These are phyloP conservation scores for Lobophora halterata DNA, from an alignment of 2,888 invertebrate genomes.

Conservation along the genomic window DNA sequence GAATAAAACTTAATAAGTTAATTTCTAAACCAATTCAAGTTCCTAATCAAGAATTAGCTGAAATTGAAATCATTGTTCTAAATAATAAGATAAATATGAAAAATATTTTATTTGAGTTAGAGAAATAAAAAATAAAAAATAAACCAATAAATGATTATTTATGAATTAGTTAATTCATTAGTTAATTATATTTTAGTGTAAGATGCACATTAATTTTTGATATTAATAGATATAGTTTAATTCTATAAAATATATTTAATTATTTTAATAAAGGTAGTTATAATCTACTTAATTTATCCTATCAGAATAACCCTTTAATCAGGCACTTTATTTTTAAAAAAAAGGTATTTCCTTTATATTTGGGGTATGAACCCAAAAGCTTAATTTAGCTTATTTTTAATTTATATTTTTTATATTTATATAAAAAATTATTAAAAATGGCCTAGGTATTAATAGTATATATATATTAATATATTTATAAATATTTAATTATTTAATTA, in stretches of 20 bases:
- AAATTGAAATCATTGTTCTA: conserved; percentile 65
- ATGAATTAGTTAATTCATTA: too few species aligned
- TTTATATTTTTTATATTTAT: conserved; percentile 34
- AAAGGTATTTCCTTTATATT: conserved; percentile 69
- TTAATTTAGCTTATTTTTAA: conserved; percentile 79
- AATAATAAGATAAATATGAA: conserved; percentile 75
- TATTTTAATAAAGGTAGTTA: conserved; percentile 78
- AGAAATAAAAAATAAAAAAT: too few species aligned
- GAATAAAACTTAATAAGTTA: conserved; percentile 82
- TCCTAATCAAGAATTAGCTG: conserved; percentile 62
- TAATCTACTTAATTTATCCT: conserved; percentile 61
- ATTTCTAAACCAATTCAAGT: conserved; percentile 84
- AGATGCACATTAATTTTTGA: conserved; percentile 83
- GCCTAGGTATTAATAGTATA: too few species aligned
- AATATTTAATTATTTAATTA: conserved; percentile 12
- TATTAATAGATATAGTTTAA: conserved; percentile 81
- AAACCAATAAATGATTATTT: too few species aligned
- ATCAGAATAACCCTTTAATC: conserved; percentile 73
- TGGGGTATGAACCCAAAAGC: conserved; percentile 84
- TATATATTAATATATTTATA: too few species aligned
- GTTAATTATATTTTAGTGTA: conserved; percentile 80
- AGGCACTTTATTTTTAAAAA: conserved; percentile 76
- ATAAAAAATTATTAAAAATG: conserved; percentile 41
- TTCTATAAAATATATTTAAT: conserved; percentile 71
- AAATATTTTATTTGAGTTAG: conserved; percentile 78